Evolutionary conservation across 2,113 vertebrate genomes (phyloP).

Genomic region (Dromaius novaehollandiae): DNA sequence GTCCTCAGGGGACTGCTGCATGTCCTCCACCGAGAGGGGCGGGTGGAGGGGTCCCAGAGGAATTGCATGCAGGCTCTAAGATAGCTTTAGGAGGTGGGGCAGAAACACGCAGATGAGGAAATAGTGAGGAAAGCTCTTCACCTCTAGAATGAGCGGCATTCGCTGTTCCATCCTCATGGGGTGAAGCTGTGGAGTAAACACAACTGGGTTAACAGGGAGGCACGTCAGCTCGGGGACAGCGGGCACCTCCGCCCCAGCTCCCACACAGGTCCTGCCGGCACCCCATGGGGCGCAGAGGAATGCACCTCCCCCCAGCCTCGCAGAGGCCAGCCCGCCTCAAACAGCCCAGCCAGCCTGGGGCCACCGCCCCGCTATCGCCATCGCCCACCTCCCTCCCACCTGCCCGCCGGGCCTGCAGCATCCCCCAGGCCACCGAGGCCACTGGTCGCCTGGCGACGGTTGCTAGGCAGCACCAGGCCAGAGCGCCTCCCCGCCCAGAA

Average conservation of each 20-base stretch:
- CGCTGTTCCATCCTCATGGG: constrained; percentile 66
- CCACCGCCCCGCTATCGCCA: background rate
- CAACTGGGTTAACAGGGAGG: background rate
- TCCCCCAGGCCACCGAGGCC: background rate
- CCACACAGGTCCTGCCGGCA: accelerated
- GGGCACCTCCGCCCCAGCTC: background rate
- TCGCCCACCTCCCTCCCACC: background rate
- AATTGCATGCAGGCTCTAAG: accelerated
- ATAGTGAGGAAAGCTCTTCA: background rate
- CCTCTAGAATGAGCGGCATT: constrained; percentile 59
- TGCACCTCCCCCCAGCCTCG: background rate
- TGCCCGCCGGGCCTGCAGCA: no score
- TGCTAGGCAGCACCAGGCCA: background rate
- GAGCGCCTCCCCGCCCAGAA: background rate
- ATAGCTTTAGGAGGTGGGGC: background rate
- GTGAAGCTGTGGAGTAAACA: constrained; percentile 56
- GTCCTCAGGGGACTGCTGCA: background rate
- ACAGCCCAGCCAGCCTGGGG: background rate
- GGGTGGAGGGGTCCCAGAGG: background rate
- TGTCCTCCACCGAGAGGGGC: background rate
- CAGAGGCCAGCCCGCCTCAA: background rate
- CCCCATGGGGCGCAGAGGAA: background rate
- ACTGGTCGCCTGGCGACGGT: background rate
- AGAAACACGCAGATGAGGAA: background rate
- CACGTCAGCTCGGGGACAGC: background rate